Evolutionary conservation across 2,888 invertebrate species (phyloP).

Genomic region (Tinea trinotella): DNA sequence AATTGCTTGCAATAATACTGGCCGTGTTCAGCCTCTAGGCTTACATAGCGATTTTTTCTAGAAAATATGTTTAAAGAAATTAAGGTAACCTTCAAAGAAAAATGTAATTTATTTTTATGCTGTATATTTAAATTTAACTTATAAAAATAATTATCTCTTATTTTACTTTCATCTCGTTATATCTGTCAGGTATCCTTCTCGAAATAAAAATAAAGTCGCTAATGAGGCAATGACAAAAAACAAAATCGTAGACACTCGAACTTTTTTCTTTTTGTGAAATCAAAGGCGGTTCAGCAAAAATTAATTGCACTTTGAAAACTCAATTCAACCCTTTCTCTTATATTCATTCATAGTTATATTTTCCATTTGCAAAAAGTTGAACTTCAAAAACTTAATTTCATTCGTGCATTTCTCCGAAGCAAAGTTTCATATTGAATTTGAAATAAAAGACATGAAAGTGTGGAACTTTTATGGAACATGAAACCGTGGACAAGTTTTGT

Average conservation of each 20-base stretch:
- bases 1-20: constrained; percentile 28
- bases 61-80: constrained; percentile 9
- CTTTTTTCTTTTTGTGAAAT: not conserved
- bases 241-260: not conserved
- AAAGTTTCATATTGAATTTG: constrained; percentile 18
- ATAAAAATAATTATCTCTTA: not conserved
- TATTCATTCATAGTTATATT: not conserved
- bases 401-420: not conserved
- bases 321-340: not conserved
- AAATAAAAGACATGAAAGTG: constrained; percentile 17
- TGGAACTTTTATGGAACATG: constrained; percentile 10
- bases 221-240: not conserved
- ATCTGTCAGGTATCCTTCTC: not conserved
- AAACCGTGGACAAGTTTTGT: constrained; percentile 6
- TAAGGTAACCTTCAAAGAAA: not conserved
- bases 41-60: constrained; percentile 14
- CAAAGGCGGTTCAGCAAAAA: not conserved
- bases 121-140: not conserved
- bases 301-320: constrained; percentile 10
- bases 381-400: constrained; percentile 4
- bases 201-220: not conserved
- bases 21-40: constrained; percentile 15
- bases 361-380: constrained; percentile 2
- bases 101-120: not conserved
- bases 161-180: not conserved